These are phyloP conservation scores for Eulemur rubriventer DNA, from an alignment of 2,797 vertebrate genomes.

Conservation along the genomic window DNA sequence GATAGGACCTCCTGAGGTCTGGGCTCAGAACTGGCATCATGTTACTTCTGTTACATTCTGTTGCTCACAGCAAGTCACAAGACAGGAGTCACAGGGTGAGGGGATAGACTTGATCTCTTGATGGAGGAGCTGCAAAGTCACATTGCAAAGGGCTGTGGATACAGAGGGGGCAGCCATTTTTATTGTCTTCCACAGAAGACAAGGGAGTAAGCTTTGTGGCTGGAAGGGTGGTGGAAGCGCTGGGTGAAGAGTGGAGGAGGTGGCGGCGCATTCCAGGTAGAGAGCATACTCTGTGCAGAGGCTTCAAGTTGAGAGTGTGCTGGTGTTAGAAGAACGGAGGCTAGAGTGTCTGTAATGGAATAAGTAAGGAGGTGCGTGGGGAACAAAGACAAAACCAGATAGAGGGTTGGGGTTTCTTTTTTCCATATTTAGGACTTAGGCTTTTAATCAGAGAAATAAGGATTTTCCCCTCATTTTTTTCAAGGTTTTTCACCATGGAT, in stretches of 20 bases:
- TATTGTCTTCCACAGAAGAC: background rate
- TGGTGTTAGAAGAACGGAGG: background rate
- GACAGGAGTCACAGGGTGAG: background rate
- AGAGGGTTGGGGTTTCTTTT: background rate
- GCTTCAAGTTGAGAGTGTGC: background rate
- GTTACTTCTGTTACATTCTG: constrained; percentile 1
- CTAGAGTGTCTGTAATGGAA: background rate
- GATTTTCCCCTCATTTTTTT: background rate
- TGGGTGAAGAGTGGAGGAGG: background rate
- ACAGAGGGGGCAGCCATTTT: background rate
- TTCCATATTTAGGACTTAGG: background rate
- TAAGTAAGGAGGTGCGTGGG: background rate
- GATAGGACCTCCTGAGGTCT: background rate
- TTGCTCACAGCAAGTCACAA: background rate
- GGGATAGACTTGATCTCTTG: background rate
- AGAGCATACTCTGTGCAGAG: background rate
- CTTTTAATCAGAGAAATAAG: constrained; percentile 7
- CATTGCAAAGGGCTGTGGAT: background rate
- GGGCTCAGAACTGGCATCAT: background rate
- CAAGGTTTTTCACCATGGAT: background rate
- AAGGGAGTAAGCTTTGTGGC: background rate
- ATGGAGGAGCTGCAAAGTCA: background rate
- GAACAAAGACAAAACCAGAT: background rate
- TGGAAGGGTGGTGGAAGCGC: background rate
- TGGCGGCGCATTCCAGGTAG: background rate